Evolutionary conservation across 2,888 invertebrate species (phyloP).

Genomic region (Hemaris fuciformis): DNA sequence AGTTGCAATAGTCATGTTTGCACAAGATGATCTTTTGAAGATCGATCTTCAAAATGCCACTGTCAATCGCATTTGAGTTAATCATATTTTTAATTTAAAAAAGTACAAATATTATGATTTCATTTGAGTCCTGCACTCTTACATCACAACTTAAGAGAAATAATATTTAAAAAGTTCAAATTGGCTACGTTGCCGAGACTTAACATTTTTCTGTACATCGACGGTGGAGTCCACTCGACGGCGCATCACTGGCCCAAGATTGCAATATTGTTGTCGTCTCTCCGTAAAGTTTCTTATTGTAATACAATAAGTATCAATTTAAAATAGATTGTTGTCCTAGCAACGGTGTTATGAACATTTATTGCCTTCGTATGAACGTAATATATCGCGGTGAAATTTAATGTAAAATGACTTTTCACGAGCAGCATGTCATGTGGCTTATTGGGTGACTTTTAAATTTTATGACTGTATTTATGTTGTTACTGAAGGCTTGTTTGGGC

Average conservation of each 20-base stretch:
- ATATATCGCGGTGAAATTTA: background rate
- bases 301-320: conserved; percentile 8
- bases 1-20: too few relatives aligned
- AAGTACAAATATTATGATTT: too few relatives aligned
- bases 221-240: background rate
- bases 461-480: background rate
- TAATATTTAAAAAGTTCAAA: background rate
- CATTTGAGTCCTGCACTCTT: background rate
- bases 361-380: background rate
- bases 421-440: background rate
- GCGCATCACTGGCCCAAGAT: background rate
- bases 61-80: too few relatives aligned
- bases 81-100: too few relatives aligned
- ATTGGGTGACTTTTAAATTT: background rate
- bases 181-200: background rate
- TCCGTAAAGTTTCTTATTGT: conserved; percentile 4
- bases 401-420: background rate
- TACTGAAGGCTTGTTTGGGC: background rate
- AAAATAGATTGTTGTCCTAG: conserved; percentile 5
- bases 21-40: too few relatives aligned
- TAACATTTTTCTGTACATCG: background rate
- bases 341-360: conserved; percentile 1
- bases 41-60: too few relatives aligned
- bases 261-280: conserved; percentile 2
- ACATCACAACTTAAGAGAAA: background rate